Conservation (phyloP, 2,888 invertebrate genomes). For the Diogma glabrata region DNA sequence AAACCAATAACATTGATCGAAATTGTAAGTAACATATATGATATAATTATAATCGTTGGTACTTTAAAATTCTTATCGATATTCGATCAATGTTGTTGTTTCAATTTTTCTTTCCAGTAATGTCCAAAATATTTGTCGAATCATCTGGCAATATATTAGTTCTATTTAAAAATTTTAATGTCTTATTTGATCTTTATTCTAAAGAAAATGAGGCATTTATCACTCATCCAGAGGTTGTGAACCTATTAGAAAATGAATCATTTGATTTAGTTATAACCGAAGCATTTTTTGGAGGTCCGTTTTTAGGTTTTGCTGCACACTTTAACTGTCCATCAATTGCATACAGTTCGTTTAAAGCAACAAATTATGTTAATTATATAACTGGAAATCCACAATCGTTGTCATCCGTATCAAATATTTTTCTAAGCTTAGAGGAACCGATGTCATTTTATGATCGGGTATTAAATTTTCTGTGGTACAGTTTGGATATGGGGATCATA, state of each 20-base stretch:
- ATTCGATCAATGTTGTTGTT: too few relatives aligned
- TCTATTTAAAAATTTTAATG: background rate
- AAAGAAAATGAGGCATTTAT: background rate
- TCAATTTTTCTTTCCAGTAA: background rate
- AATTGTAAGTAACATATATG: background rate
- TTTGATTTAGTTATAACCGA: conserved; percentile 1
- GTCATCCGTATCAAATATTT: conserved; percentile 1
- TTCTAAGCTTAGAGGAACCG: background rate
- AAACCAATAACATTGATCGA: background rate
- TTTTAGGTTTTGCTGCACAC: background rate
- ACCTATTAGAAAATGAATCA: background rate
- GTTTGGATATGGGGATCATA: background rate
- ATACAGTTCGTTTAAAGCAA: conserved; percentile 6
- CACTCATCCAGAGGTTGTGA: background rate
- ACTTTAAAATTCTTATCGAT: too few relatives aligned
- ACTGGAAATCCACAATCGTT: conserved; percentile 2
- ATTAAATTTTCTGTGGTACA: background rate
- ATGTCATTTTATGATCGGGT: background rate
- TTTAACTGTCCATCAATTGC: background rate
- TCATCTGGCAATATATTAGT: background rate
- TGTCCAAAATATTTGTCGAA: background rate
- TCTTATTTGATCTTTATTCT: background rate
- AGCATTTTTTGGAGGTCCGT: conserved; percentile 1
- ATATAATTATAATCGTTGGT: too few relatives aligned
- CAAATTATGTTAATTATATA: background rate